Evolutionary conservation across 2,113 vertebrate species (phyloP), one percentile per base, ranked within the genome.

Genomic region (Dasyornis broadbenti): DNA sequence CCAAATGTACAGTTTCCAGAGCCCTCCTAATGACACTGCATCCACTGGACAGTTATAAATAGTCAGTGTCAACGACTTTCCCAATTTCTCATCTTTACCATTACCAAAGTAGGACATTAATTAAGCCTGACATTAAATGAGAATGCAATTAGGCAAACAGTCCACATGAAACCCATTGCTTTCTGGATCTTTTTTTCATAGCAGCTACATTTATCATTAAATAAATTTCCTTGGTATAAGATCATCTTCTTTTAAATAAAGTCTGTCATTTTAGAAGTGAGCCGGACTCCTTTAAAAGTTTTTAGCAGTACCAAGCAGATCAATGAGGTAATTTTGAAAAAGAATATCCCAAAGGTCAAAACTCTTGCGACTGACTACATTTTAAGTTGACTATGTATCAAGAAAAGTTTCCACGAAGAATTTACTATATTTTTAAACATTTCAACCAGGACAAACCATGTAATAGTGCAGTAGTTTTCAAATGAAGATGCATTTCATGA

Each of bases 101-200:
- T 88, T 79, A 91, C 37, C 70, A 13, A 85, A n/a, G 57, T 7
- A 88, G 75, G 61, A 87, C 26, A 53, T 94, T 90, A 91, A 95
- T 91, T 96, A 96, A 95, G 56, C 18, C 60, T 94, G 94, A 92
- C 77, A 71, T 68, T 89, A 91, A 90, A 91, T 40, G 44, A 93
- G 80, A 96, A 83, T 49, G 49, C 53, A 93, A 91, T 91, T 89
- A 86, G 65, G 86, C 69, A 94, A 95, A 92, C 56, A 88, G 64
- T 92, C 72, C 69, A 81, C 60, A 73, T 0, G 2, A 94, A 96
- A 84, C 13, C 37, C 69, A 75, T 35, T 81, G 71, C 83, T 93
- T 90, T 91, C 77, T 72, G 61, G 49, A 40, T 26, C 89, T 89
- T 30, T 11, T 84, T 85, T 47, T 23, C 66, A 54, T 4, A 92